Base-by-base conservation (phyloP, 2,888 invertebrate species). In the Cerastoderma edule region DNA sequence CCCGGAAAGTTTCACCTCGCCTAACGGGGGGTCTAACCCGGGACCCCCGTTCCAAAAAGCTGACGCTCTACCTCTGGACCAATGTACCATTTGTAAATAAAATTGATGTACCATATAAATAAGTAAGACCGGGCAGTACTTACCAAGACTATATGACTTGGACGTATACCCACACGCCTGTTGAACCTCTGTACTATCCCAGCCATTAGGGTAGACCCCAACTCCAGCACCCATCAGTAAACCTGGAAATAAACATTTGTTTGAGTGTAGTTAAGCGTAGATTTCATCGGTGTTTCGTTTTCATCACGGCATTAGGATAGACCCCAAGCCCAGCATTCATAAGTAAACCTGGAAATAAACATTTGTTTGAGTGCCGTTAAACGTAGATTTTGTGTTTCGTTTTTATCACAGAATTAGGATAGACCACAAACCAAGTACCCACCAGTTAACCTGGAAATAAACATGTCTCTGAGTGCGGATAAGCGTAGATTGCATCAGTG, bases 291-390 rank as follows among this genome's bases (percentile, higher is more conserved):
- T n/a, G n/a, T n/a, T n/a, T n/a, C n/a, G n/a, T n/a, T n/a, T n/a
- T n/a, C n/a, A n/a, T n/a, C n/a, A n/a, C n/a, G 6, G 89, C 90
- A 76, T 89, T 85, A 0, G 90, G 90, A 57, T 89, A 90, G 6
- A 90, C 67, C 1, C 86, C 89, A 10, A 88, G 81, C 13, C 90
- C 90, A 1, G 86, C 87, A 10, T 88, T 88, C 66, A 90, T 86
- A 71, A 89, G 71, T 39, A 89, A 56, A 35, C 88, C 89, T 79
- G 67, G 5, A 74, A 63, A 30, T 48, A 48, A n/a, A 48, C n/a
- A 48, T 24, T 22, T 4, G 24, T 16, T 22, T 8, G 5, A 48
- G 24, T n/a, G n/a, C n/a, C n/a, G n/a, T n/a, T n/a, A n/a, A n/a
- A n/a, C n/a, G n/a, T n/a, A n/a, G n/a, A n/a, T n/a, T n/a, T n/a